phyloP scores from a whole-genome alignment of 2,888 invertebrate species.

The Podabrus alpinus region DNA sequence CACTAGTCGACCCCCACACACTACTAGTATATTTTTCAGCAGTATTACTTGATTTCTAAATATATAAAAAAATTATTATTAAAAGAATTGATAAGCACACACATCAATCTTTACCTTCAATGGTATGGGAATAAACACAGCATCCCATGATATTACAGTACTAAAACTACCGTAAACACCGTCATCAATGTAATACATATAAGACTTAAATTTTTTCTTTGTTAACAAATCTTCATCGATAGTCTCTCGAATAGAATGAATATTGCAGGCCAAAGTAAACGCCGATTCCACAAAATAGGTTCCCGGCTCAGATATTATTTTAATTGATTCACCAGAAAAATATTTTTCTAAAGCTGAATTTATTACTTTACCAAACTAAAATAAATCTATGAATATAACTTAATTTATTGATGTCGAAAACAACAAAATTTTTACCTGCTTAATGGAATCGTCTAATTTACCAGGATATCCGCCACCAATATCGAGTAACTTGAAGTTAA shows the following conservation, averaged over 20 bases:
- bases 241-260: slow-evolving; percentile 74
- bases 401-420: not conserved
- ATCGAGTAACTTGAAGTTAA: slow-evolving; percentile 78
- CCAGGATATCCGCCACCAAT: slow-evolving; percentile 93
- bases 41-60: slow-evolving; percentile 35
- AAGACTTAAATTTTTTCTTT: slow-evolving; percentile 48
- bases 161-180: slow-evolving; percentile 98
- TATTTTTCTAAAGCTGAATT: slow-evolving; percentile 79
- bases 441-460: slow-evolving; percentile 45
- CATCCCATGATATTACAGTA: slow-evolving; percentile 58
- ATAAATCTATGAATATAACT: not conserved
- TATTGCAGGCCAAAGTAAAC: slow-evolving; percentile 85
- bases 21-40: slow-evolving; percentile 64
- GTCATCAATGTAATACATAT: slow-evolving; percentile 98
- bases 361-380: slow-evolving; percentile 74
- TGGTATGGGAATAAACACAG: slow-evolving; percentile 58
- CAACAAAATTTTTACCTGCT: not conserved
- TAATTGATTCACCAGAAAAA: slow-evolving; percentile 80
- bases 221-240: slow-evolving; percentile 35
- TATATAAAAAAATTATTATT: not conserved
- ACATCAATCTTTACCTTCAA: slow-evolving; percentile 59
- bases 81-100: not conserved
- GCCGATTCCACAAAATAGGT: slow-evolving; percentile 95
- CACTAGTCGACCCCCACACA: slow-evolving; percentile 97
- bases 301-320: slow-evolving; percentile 95